Evolutionary conservation across 2,888 invertebrate genomes (phyloP), one percentile per base, ranked within the genome.

Genomic region (Gnatocerus cornutus): DNA sequence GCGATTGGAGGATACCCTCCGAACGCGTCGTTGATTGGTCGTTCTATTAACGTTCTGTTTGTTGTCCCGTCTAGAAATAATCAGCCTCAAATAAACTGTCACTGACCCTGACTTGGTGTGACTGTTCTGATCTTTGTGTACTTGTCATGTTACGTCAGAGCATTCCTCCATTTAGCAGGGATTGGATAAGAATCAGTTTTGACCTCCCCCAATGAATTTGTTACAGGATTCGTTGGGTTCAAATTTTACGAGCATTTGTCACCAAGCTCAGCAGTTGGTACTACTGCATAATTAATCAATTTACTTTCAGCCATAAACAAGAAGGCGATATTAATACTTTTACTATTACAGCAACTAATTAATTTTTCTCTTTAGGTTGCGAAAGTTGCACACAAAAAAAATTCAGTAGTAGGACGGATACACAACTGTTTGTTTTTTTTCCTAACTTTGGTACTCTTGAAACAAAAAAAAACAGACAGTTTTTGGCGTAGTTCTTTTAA

Each of bases 301-400:
- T 79, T 76, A 80, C 72, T 81, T 81, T 80, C 81, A 81, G 80
- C 80, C 69, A 73, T 73, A 71, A 21, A 69, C 71, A 70, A 71
- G 68, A 71, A 68, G 73, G 73, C 71, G 67, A 64, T 21, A 68
- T 66, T 71, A 76, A 74, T 77, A 76, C 75, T 78, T 79, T 63
- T 63, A 63, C 41, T 52, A 43, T 78, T 80, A 77, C 81, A 81
- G 71, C 82, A 63, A 81, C 81, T 81, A 73, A 77, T 71, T 71
- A 76, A 72, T 55, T 68, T 73, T 74, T 77, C 74, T 73, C 77
- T 74, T 79, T 76, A 77, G 79, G 78, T 16, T 56, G 21, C 43
- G 41, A 56, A 76, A 76, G 71, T 56, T 56, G 56, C 56, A 33
- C 56, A 56, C 1, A 41, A 41, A 27, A 21, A 41, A 29, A 53